Conservation (phyloP, 2,888 invertebrate genomes). For the Limnephilus rhombicus region DNA sequence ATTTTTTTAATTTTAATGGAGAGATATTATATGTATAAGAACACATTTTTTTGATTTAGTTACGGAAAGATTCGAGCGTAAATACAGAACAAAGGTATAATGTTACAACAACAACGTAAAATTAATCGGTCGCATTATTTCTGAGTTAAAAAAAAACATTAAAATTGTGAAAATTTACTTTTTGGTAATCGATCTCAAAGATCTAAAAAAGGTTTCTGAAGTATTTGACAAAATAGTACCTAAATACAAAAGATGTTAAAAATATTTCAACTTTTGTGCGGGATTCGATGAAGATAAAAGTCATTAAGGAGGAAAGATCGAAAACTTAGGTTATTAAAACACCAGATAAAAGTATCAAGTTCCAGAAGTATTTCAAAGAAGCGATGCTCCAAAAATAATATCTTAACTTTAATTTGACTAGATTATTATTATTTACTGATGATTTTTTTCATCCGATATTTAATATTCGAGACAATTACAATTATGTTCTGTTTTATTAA, state of each 20-base stretch:
- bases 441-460: background rate
- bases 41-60: background rate
- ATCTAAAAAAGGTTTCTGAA: background rate
- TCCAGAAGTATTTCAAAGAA: conserved; percentile 16
- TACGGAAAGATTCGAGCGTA: background rate
- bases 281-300: conserved; percentile 16
- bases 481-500: background rate
- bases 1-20: background rate
- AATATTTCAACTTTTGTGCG: background rate
- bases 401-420: conserved; percentile 13
- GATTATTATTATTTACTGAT: conserved; percentile 6
- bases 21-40: background rate
- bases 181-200: background rate
- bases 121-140: background rate
- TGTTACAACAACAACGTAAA: background rate
- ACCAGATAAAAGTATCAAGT: conserved; percentile 30
- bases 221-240: background rate
- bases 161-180: too few relatives aligned
- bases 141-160: background rate
- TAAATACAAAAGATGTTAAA: background rate
- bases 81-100: background rate
- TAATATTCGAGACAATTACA: background rate
- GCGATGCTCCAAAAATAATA: conserved; percentile 7
- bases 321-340: conserved; percentile 35
- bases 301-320: conserved; percentile 21